Base-by-base conservation (phyloP, 1,140 invertebrate species). In the Brachionus rubens region DNA sequence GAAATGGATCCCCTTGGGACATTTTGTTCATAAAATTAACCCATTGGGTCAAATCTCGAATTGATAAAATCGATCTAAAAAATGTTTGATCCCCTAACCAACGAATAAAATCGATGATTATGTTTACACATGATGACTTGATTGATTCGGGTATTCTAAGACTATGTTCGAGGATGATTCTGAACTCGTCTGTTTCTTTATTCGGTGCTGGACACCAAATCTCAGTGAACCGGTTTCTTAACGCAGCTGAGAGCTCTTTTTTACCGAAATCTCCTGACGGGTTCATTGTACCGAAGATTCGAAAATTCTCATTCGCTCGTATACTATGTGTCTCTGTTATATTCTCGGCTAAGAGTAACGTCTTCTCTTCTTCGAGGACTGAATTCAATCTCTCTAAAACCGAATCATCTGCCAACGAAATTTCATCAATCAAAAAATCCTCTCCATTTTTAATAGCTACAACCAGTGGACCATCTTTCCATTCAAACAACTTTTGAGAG, bases 221-320 rank as follows among this genome's bases (percentile, higher is more conserved):
- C 87, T 99, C 97, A 0, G 96, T 99, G 79, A 99, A 96, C 67
- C 97, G 88, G 86, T 99, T 99, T 70, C 96, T 88, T 3, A 99
- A 84, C 0, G 97, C 96, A 9, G 96, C 96, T 0, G 97, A 99
- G 9, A 99, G 85, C 88, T 99, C 97, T 86, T 99, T 99, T 82
- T 99, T 99, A 0, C 97, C 97, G 86, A 93, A 99, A 88, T 99
- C 97, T 9, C 97, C 96, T 16, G 95, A 95, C 21, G 97, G 97
- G 87, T 99, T 99, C 97, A 99, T 99, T 0, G 97, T 99, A 6
- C 93, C 93, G 72, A 99, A 88, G 80, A 99, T 92, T 77, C 92
- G 89, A 82, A 99, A 99, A 10, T 89, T 87, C 12, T 88, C 80
- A 77, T 89, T 80, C 0, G 96, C 96, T 62, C 87, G 81, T 36